A percentile compares a stretch with the other conserved stretches of the same genome.
phyloP scores from a whole-genome alignment of 2,113 vertebrate species.

The Galbula dea region DNA sequence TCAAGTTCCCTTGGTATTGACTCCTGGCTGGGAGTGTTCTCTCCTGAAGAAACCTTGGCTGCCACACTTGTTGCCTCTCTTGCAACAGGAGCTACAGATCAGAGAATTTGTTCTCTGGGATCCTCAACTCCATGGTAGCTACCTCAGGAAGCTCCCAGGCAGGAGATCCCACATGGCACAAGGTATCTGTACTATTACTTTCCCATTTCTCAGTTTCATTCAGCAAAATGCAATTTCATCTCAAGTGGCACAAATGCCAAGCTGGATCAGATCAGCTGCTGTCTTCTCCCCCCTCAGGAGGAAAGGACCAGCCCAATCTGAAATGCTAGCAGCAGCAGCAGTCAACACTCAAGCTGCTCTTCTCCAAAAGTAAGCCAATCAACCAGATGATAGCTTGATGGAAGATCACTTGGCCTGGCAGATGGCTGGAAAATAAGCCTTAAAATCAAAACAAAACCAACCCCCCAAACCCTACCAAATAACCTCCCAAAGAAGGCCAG shows the following conservation, averaged over 20 bases:
- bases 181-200: background rate
- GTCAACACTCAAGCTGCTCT: background rate
- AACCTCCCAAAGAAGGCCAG: background rate
- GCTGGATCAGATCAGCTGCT: constrained; percentile 42
- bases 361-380: constrained; percentile 11
- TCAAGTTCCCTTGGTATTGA: background rate
- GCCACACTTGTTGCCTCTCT: background rate
- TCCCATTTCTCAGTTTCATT: constrained; percentile 43
- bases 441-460: background rate
- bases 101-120: background rate
- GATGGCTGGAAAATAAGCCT: constrained; percentile 6
- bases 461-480: background rate
- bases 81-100: background rate
- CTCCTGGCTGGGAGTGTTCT: background rate
- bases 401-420: background rate
- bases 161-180: background rate
- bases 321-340: background rate
- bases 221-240: constrained; percentile 53
- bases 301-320: background rate
- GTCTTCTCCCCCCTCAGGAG: constrained; percentile 8
- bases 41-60: background rate
- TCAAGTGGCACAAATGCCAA: constrained; percentile 36
- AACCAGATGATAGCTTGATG: background rate
- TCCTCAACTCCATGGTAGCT: background rate
- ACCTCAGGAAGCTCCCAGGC: background rate